phyloP scores from a whole-genome alignment of 2,113 vertebrate species.

The Malaclemys terrapin region DNA sequence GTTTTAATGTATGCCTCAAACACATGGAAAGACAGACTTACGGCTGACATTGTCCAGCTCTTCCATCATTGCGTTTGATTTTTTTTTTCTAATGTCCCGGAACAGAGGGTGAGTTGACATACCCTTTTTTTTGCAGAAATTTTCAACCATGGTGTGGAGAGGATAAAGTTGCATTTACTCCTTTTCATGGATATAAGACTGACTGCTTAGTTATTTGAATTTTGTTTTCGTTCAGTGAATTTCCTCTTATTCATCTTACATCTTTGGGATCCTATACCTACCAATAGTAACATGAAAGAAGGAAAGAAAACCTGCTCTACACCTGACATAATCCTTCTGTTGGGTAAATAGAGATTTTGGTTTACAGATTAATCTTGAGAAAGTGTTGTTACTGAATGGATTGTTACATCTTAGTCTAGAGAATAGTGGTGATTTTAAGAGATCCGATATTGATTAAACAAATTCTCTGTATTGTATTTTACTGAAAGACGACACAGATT shows the following conservation, averaged over 20 bases:
- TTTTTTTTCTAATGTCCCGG: not conserved
- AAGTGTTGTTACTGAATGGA: not conserved
- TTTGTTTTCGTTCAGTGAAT: not conserved
- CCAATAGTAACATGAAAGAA: not conserved
- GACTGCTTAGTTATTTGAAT: conserved; percentile 8
- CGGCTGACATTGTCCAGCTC: not conserved
- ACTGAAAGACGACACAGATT: not conserved
- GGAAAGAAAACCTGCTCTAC: not conserved
- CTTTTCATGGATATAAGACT: conserved; percentile 2
- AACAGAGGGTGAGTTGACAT: conserved; percentile 12
- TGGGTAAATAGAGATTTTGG: conserved; percentile 1
- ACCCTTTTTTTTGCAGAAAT: not conserved
- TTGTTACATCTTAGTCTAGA: not conserved
- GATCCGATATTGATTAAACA: not conserved
- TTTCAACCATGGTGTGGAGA: not conserved
- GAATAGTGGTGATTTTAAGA: not conserved
- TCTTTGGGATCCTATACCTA: not conserved
- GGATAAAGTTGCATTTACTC: conserved; percentile 15
- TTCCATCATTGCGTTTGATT: not conserved
- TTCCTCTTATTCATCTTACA: conserved; percentile 25
- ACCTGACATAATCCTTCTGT: not conserved
- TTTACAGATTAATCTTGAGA: not conserved
- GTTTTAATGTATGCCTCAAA: not conserved
- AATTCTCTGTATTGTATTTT: conserved; percentile 12
- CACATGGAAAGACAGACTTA: not conserved